Base-by-base conservation (phyloP, 2,888 invertebrate species). In the Crepidodera aurea region DNA sequence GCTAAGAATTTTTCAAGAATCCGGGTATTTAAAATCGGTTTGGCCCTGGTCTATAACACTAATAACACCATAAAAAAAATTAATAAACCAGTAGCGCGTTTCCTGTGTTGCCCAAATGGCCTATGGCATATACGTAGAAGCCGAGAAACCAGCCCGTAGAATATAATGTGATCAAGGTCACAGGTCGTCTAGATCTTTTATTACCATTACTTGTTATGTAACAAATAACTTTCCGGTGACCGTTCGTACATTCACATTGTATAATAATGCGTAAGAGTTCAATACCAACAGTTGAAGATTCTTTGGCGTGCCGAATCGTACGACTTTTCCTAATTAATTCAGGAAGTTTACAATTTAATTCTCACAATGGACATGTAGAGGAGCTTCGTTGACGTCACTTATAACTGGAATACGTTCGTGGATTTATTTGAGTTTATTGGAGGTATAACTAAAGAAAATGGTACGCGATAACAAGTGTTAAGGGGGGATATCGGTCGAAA, bases 131-230 rank as follows among this genome's bases (percentile, higher is more conserved):
- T n/a, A 12, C 13, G 48, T 22, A 29, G 34, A 44, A 15, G 34
- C 16, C 8, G n/a, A n/a, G n/a, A n/a, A 32, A n/a, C 19, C 18
- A 44, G 37, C 4, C 12, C 13, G 13, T 3, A 40, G 40, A 40
- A 48, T 25, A n/a, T n/a, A 25, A 34, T 48, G 27, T 50, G 39
- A 57, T 57, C 57, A 57, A 57, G 57, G 57, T 57, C 57, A 39
- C 57, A 57, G 57, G 48, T 57, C 57, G 57, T 57, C 57, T 57
- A 57, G 57, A 39, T 57, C 48, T 57, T 48, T 57, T 57, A 57
- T 50, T 57, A 57, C 57, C 57, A 57, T 50, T 39, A 57, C 25
- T 57, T 48, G 46, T 57, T 57, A 57, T 39, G 57, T 50, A 57
- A 57, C 39, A 48, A 57, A 57, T 27, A n/a, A 50, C 57, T 57